These are phyloP conservation scores for Rhinolophus sinicus DNA, from an alignment of 2,113 vertebrate genomes.

Conservation along the genomic window DNA sequence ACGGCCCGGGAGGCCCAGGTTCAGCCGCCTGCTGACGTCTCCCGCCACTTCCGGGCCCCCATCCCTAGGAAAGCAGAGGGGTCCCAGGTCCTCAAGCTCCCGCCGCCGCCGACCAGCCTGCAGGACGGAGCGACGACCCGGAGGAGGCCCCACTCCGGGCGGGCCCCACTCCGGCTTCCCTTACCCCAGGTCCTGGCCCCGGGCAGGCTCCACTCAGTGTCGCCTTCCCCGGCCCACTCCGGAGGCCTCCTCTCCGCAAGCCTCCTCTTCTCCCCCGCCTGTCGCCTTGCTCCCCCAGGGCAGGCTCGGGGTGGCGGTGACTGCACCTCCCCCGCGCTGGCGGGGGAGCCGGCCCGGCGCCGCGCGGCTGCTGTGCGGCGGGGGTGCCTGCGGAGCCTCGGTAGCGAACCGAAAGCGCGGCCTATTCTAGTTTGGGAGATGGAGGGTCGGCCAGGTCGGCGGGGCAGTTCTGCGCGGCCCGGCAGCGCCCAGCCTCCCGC, in stretches of 20 bases:
- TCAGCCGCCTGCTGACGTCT: background rate
- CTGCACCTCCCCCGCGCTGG: background rate
- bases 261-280: background rate
- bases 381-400: rapidly evolving
- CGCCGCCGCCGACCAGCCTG: background rate
- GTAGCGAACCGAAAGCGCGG: background rate
- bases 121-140: rapidly evolving
- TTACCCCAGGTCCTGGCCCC: background rate
- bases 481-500: background rate
- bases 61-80: too few species aligned
- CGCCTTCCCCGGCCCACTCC: background rate
- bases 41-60: background rate
- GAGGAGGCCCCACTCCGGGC: background rate
- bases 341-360: background rate
- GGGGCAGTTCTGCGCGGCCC: background rate
- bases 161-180: too few species aligned
- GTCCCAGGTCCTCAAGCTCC: background rate
- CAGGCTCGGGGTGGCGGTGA: background rate
- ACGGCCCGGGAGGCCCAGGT: too few species aligned
- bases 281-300: background rate
- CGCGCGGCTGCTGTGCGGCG: too few species aligned
- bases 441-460: background rate
- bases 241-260: background rate
- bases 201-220: background rate
- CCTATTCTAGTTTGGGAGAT: background rate